phyloP scores from a whole-genome alignment of 2,888 invertebrate genomes.

The Drosophila fungiperda region DNA sequence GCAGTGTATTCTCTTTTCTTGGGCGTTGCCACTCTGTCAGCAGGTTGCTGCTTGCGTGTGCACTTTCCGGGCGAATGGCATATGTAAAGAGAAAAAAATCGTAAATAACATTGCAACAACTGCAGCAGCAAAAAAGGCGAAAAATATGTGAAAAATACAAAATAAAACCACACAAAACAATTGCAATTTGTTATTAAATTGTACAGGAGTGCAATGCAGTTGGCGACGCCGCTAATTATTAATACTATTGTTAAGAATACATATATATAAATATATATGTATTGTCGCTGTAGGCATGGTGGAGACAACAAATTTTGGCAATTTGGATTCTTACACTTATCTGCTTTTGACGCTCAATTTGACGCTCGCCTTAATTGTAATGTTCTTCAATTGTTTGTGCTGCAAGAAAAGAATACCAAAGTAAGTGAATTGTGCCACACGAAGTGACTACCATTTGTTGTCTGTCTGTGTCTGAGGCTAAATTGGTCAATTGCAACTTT shows the following conservation, averaged over 20 bases:
- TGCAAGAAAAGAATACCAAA: constrained; percentile 91
- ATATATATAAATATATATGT: constrained; percentile 29
- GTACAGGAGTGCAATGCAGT: constrained; percentile 54
- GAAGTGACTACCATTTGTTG: background rate
- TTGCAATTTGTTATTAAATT: constrained; percentile 33
- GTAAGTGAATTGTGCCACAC: constrained; percentile 85
- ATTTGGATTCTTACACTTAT: constrained; percentile 68
- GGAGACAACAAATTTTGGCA: constrained; percentile 58
- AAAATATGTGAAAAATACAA: constrained; percentile 46
- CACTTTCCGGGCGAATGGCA: constrained; percentile 50
- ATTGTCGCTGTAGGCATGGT: constrained; percentile 60
- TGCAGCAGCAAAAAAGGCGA: constrained; percentile 41
- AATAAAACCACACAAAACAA: constrained; percentile 6
- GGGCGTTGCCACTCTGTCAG: constrained; percentile 37
- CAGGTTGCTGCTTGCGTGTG: constrained; percentile 37
- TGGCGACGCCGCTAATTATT: constrained; percentile 31
- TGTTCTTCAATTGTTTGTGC: constrained; percentile 90
- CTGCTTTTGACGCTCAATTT: constrained; percentile 83
- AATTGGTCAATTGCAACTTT: constrained; percentile 60
- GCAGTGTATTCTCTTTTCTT: constrained; percentile 18
- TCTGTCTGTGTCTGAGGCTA: background rate
- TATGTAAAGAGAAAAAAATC: constrained; percentile 41
- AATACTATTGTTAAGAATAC: constrained; percentile 40
- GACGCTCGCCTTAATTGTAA: constrained; percentile 85
- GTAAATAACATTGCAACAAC: constrained; percentile 61